These are phyloP conservation scores for Elanus axillaris DNA, from an alignment of 2,113 vertebrate genomes.

Conservation along the genomic window DNA sequence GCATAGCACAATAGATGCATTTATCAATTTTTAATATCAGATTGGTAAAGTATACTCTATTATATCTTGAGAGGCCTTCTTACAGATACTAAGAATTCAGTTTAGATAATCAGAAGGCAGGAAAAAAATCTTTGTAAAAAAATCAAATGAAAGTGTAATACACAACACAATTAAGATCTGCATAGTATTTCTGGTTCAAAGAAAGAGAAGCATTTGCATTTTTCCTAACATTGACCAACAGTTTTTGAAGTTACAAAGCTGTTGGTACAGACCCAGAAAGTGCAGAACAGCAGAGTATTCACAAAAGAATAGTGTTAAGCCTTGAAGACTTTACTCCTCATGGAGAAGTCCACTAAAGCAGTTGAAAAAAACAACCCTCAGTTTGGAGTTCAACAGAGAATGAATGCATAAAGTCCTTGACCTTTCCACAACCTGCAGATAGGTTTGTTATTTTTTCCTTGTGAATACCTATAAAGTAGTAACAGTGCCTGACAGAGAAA, in stretches of 20 bases:
- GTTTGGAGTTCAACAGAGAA: not conserved
- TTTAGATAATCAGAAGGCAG: not conserved
- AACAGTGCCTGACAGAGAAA: not conserved
- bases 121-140: not conserved
- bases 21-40: not conserved
- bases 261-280: not conserved
- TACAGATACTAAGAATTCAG: not conserved
- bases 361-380: not conserved
- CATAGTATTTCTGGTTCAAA: not conserved
- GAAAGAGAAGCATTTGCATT: not conserved
- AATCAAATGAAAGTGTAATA: not conserved
- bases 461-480: not conserved
- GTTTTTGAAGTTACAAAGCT: not conserved
- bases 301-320: not conserved
- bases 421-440: not conserved
- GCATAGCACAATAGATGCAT: not conserved
- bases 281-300: not conserved
- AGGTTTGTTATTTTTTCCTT: not conserved
- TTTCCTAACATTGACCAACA: not conserved
- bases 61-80: not conserved
- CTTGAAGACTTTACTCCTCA: not conserved
- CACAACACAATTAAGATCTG: not conserved
- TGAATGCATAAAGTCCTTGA: not conserved
- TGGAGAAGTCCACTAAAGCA: not conserved
- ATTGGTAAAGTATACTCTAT: not conserved